Conservation (phyloP, 1,140 invertebrate species). For the Diuraphis noxia region DNA sequence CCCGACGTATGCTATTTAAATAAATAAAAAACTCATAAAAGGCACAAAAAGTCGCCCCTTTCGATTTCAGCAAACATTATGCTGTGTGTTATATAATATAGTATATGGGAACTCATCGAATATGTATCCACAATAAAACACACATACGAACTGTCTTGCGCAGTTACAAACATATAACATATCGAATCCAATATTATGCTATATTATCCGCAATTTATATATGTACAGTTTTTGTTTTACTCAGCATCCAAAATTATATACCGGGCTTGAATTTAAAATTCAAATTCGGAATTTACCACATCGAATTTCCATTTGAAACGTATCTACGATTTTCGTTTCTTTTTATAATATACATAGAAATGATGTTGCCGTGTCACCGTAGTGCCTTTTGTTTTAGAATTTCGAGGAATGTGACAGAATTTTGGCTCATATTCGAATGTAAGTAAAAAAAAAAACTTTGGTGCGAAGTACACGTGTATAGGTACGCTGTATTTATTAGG, state of each 20-base stretch:
- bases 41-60: slow-evolving; percentile 26
- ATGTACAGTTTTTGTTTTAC: slow-evolving; percentile 32
- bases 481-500: neutral
- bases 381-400: neutral
- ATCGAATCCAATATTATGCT: slow-evolving; percentile 9
- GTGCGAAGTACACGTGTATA: neutral
- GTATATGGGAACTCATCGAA: slow-evolving; percentile 31
- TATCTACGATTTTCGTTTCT: neutral
- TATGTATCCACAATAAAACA: slow-evolving; percentile 41
- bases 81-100: slow-evolving; percentile 2
- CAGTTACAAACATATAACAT: slow-evolving; percentile 14
- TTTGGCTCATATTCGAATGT: neutral
- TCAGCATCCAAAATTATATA: neutral
- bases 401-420: neutral
- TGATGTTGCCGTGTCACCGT: neutral
- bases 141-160: neutral
- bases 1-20: slow-evolving; percentile 39
- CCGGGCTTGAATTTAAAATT: slow-evolving; percentile 32
- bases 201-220: slow-evolving; percentile 29
- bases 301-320: slow-evolving; percentile 26
- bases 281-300: slow-evolving; percentile 17
- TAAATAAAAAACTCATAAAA: slow-evolving; percentile 52
- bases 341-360: neutral
- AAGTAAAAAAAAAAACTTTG: neutral
- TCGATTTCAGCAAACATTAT: slow-evolving; percentile 38